phyloP scores from a whole-genome alignment of 2,113 vertebrate genomes.

The Dicaeum eximium region DNA sequence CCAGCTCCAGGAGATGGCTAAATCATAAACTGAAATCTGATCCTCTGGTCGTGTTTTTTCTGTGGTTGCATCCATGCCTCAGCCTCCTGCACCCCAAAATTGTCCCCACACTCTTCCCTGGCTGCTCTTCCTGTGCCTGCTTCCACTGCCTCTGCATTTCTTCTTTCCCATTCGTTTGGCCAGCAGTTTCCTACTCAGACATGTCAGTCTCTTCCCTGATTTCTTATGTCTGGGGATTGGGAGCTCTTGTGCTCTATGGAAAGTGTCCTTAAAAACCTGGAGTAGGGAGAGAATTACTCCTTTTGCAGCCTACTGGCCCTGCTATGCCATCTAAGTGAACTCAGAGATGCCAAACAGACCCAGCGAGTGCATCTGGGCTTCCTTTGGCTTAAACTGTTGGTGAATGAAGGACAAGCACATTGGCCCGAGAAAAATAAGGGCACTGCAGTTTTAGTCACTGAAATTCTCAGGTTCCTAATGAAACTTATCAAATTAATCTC shows the following conservation, averaged over 20 bases:
- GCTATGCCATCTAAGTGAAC: no score
- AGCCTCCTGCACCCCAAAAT: background rate
- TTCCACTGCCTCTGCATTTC: background rate
- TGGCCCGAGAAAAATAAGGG: background rate
- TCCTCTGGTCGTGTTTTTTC: background rate
- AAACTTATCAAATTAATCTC: background rate
- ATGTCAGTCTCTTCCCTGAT: background rate
- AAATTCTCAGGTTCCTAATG: background rate
- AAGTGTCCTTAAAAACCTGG: background rate
- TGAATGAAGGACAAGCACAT: background rate
- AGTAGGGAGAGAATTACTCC: background rate
- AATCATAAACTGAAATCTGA: background rate
- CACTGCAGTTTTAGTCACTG: background rate
- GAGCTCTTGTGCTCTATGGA: background rate
- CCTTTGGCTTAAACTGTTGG: background rate
- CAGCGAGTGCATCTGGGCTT: background rate
- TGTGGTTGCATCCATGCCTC: background rate
- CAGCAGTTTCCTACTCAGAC: background rate
- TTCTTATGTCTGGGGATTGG: background rate
- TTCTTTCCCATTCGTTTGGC: background rate
- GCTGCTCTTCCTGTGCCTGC: background rate
- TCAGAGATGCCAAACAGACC: background rate
- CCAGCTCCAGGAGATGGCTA: background rate
- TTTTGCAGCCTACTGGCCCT: background rate
- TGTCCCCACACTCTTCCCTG: background rate